Conservation (phyloP, 1,140 invertebrate genomes). For the Heliconius eleuchia region DNA sequence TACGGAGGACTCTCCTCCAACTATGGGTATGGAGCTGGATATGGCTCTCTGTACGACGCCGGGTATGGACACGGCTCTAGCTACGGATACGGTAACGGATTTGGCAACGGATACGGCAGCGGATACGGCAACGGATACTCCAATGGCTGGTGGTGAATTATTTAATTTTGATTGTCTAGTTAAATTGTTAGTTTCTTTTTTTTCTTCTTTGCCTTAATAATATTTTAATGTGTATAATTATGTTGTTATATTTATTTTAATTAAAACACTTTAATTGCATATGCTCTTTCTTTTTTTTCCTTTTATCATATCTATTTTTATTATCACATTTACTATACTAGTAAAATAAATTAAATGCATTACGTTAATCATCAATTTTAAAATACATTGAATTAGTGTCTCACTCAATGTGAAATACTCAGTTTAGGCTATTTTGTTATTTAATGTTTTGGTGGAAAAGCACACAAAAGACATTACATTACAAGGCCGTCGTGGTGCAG, state of each 20-base stretch:
- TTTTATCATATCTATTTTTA: no score
- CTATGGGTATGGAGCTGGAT: constrained; percentile 31
- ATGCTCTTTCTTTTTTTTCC: no score
- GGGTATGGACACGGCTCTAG: constrained; percentile 21
- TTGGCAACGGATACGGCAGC: constrained; percentile 16
- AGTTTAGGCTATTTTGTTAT: no score
- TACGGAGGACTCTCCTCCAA: constrained; percentile 30
- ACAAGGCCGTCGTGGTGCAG: no score
- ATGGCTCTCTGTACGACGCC: constrained; percentile 18
- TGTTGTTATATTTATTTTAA: neutral
- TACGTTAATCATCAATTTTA: no score
- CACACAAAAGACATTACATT: no score
- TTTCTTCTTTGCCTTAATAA: neutral
- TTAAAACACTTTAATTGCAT: neutral
- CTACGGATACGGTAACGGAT: constrained; percentile 26
- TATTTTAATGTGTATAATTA: neutral
- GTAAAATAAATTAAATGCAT: no score
- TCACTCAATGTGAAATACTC: no score
- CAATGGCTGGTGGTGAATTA: constrained; percentile 37
- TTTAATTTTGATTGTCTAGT: neutral
- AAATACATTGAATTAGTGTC: no score
- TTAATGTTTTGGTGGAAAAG: no score
- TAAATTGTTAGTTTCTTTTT: neutral
- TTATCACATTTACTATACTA: no score
- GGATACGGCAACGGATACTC: constrained; percentile 27